Percentiles rank a stretch among this genome's conserved stretches.
Conservation (phyloP, 2,888 invertebrate species). For the Troides oblongomaculatus region DNA sequence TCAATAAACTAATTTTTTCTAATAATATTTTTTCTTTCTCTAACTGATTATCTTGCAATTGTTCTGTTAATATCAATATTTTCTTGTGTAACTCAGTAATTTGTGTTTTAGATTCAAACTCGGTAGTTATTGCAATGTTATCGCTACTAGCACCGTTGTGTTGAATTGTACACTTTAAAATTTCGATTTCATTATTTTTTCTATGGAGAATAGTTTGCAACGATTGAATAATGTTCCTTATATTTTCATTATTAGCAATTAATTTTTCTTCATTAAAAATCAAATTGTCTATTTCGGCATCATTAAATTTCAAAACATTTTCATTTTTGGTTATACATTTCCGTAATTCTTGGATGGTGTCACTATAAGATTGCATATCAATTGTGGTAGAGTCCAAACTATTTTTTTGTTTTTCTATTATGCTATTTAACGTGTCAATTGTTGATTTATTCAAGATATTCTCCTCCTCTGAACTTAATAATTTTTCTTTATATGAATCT, state of each 20-base stretch:
- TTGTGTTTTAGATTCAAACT: slow-evolving; percentile 44
- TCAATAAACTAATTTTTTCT: slow-evolving; percentile 29
- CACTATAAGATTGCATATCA: slow-evolving; percentile 58
- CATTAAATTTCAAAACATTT: slow-evolving; percentile 39
- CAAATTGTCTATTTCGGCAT: slow-evolving; percentile 53
- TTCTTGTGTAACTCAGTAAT: slow-evolving; percentile 43
- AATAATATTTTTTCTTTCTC: slow-evolving; percentile 34
- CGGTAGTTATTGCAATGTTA: slow-evolving; percentile 35
- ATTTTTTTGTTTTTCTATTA: slow-evolving; percentile 54
- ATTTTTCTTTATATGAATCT: slow-evolving; percentile 47
- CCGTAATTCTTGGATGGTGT: slow-evolving; percentile 58
- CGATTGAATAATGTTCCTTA: slow-evolving; percentile 60
- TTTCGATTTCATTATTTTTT: slow-evolving; percentile 54
- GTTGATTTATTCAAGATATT: slow-evolving; percentile 53
- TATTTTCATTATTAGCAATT: slow-evolving; percentile 66
- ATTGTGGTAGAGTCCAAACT: slow-evolving; percentile 46
- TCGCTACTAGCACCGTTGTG: slow-evolving; percentile 31
- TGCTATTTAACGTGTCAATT: slow-evolving; percentile 54
- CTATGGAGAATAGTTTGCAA: slow-evolving; percentile 52
- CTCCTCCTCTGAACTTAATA: slow-evolving; percentile 50
- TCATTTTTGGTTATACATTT: slow-evolving; percentile 51
- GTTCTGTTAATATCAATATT: slow-evolving; percentile 42
- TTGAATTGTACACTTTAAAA: slow-evolving; percentile 44
- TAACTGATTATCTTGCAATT: slow-evolving; percentile 41
- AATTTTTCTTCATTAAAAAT: slow-evolving; percentile 61